Percentiles rank a stretch among this genome's conserved stretches.
These are phyloP conservation scores for Puma concolor DNA, from an alignment of 2,113 vertebrate species.

Conservation along the genomic window DNA sequence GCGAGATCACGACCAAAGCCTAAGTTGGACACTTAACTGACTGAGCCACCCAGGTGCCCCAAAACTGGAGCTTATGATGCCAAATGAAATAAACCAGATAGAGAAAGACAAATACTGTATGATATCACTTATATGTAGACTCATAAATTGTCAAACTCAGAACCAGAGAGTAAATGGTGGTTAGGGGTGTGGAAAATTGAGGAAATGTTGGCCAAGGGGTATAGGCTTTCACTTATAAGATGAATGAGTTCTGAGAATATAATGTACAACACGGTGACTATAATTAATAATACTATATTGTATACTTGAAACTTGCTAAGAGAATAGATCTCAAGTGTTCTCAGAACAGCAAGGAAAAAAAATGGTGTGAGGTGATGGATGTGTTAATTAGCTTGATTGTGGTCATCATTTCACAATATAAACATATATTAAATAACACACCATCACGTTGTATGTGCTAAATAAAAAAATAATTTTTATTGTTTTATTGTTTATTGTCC, in stretches of 20 bases:
- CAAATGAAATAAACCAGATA: not conserved
- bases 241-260: not conserved
- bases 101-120: not conserved
- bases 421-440: not conserved
- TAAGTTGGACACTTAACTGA: too few species aligned
- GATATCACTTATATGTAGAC: not conserved
- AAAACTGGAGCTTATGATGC: not conserved
- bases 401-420: not conserved
- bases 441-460: not conserved
- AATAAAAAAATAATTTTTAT: not conserved
- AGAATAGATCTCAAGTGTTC: not conserved
- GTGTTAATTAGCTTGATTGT: not conserved
- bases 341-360: not conserved
- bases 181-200: not conserved
- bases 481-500: too few species aligned
- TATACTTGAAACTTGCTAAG: not conserved
- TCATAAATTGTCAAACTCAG: not conserved
- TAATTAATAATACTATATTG: not conserved
- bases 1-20: too few species aligned
- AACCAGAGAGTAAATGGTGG: not conserved
- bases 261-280: not conserved
- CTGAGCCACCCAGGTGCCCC: too few species aligned
- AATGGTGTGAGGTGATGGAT: not conserved
- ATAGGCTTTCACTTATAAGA: not conserved
- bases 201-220: not conserved